Base-by-base conservation (phyloP, 1,140 invertebrate species). In the Rhyacophila brunnea region DNA sequence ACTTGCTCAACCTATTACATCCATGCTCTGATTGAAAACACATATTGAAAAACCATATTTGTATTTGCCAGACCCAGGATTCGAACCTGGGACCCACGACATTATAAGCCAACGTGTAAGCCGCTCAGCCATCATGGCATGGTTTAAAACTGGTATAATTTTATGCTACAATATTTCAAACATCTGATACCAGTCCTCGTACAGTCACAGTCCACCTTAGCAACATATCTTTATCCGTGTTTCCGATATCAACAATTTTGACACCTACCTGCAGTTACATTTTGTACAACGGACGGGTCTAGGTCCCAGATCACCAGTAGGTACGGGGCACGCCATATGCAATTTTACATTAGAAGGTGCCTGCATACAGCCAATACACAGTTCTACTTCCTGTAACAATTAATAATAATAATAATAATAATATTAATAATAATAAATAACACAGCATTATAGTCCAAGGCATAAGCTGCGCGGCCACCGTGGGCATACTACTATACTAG, bases 361-460 rank as follows among this genome's bases (percentile, higher is more conserved):
- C 70, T 90, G 84, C 87, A 94, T 92, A 69, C 94, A 96, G 4
- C 92, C 93, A 64, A 95, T 90, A 68, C 94, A 96, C 20, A 83
- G 79, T 49, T 93, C 90, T 32, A 88, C 70, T 60, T 90, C 88
- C 88, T 91, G 69, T 65, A 62, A 55, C 54, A 28, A 48, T 52
- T 10, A 47, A 53, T 34, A n/a, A n/a, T n/a, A n/a, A n/a, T n/a
- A n/a, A n/a, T n/a, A n/a, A n/a, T n/a, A n/a, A n/a, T n/a, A n/a
- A n/a, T n/a, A n/a, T n/a, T n/a, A n/a, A n/a, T n/a, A n/a, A n/a
- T n/a, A n/a, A n/a, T n/a, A n/a, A n/a, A n/a, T n/a, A n/a, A n/a
- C n/a, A n/a, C n/a, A n/a, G n/a, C n/a, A n/a, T n/a, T n/a, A n/a
- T n/a, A n/a, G n/a, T n/a, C n/a, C n/a, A n/a, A n/a, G n/a, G n/a